These are phyloP conservation scores for Mus caroli DNA, from an alignment of 2,797 vertebrate species.

Conservation along the genomic window DNA sequence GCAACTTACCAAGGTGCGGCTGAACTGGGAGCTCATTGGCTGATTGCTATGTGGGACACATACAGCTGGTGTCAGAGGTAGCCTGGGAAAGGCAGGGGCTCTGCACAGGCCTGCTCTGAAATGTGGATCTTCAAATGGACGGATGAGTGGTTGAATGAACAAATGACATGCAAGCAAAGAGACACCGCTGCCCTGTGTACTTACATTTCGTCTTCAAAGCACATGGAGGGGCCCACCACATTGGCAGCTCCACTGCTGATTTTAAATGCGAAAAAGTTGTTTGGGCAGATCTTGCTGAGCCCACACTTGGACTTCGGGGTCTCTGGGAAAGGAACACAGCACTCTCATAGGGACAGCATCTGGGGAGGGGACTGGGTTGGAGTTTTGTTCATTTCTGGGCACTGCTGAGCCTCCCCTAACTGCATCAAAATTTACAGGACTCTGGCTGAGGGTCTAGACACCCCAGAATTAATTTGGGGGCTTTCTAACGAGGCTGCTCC, in stretches of 20 bases:
- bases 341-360: not conserved
- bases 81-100: not conserved
- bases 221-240: slow-evolving; percentile 94
- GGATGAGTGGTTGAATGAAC: not conserved
- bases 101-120: not conserved
- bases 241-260: slow-evolving; percentile 92
- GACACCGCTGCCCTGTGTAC: slow-evolving; percentile 64
- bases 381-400: not conserved
- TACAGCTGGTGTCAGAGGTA: not conserved
- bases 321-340: slow-evolving; percentile 68
- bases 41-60: no score
- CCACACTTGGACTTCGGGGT: slow-evolving; percentile 86
- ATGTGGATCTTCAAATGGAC: not conserved
- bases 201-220: slow-evolving; percentile 92
- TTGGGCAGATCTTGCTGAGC: slow-evolving; percentile 87
- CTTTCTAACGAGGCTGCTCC: not conserved
- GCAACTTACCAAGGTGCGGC: not conserved
- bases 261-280: slow-evolving; percentile 89
- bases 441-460: not conserved
- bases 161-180: not conserved
- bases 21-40: not conserved
- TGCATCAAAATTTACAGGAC: not conserved
- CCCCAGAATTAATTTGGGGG: not conserved
- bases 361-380: accelerated
- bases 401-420: accelerated